Evolutionary conservation across 1,140 invertebrate species (phyloP).

Genomic region (Brachystomella parvula): DNA sequence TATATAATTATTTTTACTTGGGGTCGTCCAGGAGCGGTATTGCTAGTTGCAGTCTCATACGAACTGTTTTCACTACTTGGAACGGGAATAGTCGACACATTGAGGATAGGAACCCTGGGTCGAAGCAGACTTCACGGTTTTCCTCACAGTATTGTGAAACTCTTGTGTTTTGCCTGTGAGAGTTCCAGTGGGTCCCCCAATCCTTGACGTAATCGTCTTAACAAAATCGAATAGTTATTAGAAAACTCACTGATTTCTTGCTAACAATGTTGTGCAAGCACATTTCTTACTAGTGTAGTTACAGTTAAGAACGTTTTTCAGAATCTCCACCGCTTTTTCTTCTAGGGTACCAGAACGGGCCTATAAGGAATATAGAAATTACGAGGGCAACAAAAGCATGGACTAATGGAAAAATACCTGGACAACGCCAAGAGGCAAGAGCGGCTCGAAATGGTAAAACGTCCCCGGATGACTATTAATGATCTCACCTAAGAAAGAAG

Average conservation of each 20-base stretch:
- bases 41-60: constrained; percentile 61
- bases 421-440: constrained; percentile 35
- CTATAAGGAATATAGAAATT: constrained; percentile 17
- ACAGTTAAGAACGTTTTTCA: constrained; percentile 40
- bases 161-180: constrained; percentile 57
- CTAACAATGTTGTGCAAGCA: no score
- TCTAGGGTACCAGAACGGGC: constrained; percentile 52
- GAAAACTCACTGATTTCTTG: neutral
- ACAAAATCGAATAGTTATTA: neutral
- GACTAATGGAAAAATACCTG: constrained; percentile 18
- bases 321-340: constrained; percentile 53
- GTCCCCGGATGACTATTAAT: constrained; percentile 42
- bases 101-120: constrained; percentile 61
- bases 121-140: constrained; percentile 63
- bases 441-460: constrained; percentile 45
- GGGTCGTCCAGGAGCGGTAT: constrained; percentile 62
- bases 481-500: constrained; percentile 45
- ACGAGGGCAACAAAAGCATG: neutral
- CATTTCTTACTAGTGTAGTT: neutral
- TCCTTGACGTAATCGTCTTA: neutral
- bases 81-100: constrained; percentile 78
- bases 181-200: neutral
- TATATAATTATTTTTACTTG: constrained; percentile 49
- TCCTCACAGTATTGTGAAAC: constrained; percentile 69
- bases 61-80: constrained; percentile 76